Base-by-base conservation (phyloP, 2,888 invertebrate genomes). In the Halictus quadricinctus region DNA sequence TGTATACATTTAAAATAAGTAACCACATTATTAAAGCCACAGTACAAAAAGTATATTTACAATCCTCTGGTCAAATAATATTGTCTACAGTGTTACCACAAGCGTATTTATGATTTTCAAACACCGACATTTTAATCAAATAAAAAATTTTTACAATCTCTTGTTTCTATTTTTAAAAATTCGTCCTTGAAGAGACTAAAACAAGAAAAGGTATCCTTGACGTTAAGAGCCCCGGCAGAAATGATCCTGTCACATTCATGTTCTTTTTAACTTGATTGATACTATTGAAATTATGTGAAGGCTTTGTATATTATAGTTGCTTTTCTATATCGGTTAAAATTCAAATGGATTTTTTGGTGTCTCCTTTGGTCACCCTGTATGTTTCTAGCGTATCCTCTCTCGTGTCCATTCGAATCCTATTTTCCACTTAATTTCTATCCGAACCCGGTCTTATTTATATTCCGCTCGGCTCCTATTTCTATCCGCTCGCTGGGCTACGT, bases 391-490 rank as follows among this genome's bases (percentile, higher is more conserved):
- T 18, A 70, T 76, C n/a, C 58, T 46, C 36, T 36, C 64, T 66
- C 58, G 25, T 69, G 76, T 43, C 18, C 60, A 77, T 77, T 66
- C 70, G 70, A 54, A 77, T 77, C 77, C 74, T 78, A 70, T 82
- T 79, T 76, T 74, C 74, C 81, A 70, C 60, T 79, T 82, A 70
- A 79, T 79, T 82, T 79, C 79, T 74, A 74, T 60, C 29, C 60
- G n/a, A 70, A 75, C 48, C 15, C 25, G 6, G 15, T 69, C 78
- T 79, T 82, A 82, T 82, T 78, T 79, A 75, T 78, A 79, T 74
- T 82, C 70, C 25, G 41, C 74, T 50, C 48, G 60, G 82, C 41
- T 70, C 41, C 72, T 50, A 43, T 79, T 79, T 74, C 81, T 69
- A 25, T 54, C 73, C 54, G 29, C 13, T 12, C 76, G 4, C 8